Evolutionary conservation across 2,797 vertebrate genomes (phyloP).

Genomic region (Dryobates pubescens): DNA sequence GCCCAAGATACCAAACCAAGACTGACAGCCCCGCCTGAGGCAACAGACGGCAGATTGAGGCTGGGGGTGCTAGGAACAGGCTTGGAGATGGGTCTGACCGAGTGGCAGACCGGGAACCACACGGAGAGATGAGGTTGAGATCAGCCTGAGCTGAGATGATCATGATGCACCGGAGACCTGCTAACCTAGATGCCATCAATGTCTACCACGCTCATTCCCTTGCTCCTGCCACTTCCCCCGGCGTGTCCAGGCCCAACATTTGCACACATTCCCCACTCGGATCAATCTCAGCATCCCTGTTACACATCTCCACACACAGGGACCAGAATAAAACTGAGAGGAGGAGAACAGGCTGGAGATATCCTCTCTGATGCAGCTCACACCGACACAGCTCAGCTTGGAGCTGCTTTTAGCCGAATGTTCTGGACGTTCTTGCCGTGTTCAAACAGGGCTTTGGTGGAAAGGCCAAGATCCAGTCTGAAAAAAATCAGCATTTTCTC

Average conservation of each 20-base stretch:
- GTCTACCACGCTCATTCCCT: not conserved
- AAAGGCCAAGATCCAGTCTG: conserved; percentile 20
- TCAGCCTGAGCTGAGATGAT: not conserved
- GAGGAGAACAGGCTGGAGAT: conserved; percentile 36
- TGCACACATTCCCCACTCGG: not conserved
- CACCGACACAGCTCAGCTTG: conserved; percentile 21
- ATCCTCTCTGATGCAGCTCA: not conserved
- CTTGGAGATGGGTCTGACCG: not conserved
- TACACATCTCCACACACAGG: not conserved
- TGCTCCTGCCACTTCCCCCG: not conserved
- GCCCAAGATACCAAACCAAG: not conserved
- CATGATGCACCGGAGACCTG: not conserved
- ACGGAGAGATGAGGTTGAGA: not conserved
- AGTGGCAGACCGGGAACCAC: not conserved
- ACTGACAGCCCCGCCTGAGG: not conserved
- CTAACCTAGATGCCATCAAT: not conserved
- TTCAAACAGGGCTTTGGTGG: not conserved
- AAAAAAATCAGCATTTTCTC: conserved; percentile 23
- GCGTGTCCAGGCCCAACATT: not conserved
- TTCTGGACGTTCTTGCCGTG: conserved; percentile 4
- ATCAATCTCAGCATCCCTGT: not conserved
- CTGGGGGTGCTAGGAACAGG: not conserved
- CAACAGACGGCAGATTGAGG: not conserved
- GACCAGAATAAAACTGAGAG: conserved; percentile 48
- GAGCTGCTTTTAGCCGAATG: conserved; percentile 27